These are phyloP conservation scores for Anas platyrhynchos DNA, from an alignment of 2,113 vertebrate species.

Conservation along the genomic window DNA sequence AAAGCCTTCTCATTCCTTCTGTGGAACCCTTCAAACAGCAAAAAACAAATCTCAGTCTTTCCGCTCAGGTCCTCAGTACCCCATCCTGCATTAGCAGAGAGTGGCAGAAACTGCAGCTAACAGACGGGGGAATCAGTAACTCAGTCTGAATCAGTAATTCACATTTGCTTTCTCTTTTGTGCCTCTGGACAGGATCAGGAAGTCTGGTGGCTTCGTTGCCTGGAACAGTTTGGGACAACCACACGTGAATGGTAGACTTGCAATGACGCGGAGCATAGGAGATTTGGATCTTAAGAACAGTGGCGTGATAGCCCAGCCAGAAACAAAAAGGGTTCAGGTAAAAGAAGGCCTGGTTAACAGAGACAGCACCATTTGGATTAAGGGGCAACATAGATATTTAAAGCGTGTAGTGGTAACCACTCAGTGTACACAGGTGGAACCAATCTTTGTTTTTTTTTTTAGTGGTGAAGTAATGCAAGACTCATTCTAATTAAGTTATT, in stretches of 20 bases:
- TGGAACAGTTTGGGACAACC: conserved; percentile 98
- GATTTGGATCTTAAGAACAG: conserved; percentile 92
- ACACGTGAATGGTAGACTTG: conserved; percentile 94
- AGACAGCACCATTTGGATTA: not conserved
- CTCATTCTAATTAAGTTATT: not conserved
- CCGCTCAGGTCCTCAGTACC: not conserved
- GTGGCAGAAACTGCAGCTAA: not conserved
- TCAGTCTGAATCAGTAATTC: not conserved
- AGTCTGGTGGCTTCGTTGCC: conserved; percentile 90
- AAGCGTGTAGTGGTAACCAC: not conserved
- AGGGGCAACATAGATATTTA: not conserved
- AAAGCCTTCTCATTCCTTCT: not conserved
- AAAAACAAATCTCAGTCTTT: not conserved
- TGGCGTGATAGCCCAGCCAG: conserved; percentile 94
- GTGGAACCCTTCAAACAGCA: not conserved
- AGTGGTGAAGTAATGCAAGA: not conserved
- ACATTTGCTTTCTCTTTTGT: not conserved
- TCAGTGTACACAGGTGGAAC: fast-evolving
- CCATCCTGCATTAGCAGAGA: not conserved
- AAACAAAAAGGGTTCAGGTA: conserved; percentile 89
- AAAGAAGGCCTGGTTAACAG: conserved; percentile 23
- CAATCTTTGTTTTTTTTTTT: fast-evolving
- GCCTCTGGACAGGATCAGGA: conserved; percentile 84
- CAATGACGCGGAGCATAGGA: conserved; percentile 97
- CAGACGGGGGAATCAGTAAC: not conserved